Conservation (phyloP, 2,888 invertebrate genomes). For the Netelia fuscicornis region DNA sequence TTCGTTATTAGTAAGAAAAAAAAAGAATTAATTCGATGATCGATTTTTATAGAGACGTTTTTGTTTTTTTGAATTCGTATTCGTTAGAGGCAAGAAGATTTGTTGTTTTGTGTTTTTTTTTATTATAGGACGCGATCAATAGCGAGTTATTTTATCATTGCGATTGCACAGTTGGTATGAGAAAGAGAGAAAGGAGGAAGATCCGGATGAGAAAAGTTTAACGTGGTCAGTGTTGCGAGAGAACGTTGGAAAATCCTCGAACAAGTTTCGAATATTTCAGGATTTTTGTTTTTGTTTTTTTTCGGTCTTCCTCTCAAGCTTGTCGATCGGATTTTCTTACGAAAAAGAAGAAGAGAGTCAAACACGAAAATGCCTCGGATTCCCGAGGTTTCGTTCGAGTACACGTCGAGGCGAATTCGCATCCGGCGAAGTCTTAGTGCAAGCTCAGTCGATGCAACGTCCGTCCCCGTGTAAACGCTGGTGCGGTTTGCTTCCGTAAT, state of each 20-base stretch:
- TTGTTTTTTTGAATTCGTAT: slow-evolving; percentile 4
- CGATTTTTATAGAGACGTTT: background rate
- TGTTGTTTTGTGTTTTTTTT: background rate
- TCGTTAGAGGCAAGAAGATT: slow-evolving; percentile 16
- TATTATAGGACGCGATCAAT: background rate
- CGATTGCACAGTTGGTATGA: slow-evolving; percentile 43
- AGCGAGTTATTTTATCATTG: slow-evolving; percentile 46
- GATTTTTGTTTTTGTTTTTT: slow-evolving; percentile 20
- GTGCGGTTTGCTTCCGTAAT: slow-evolving; percentile 32
- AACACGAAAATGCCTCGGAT: slow-evolving; percentile 50
- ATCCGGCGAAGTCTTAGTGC: slow-evolving; percentile 31
- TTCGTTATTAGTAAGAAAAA: no score
- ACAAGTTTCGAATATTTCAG: slow-evolving; percentile 46
- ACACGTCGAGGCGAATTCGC: slow-evolving; percentile 43
- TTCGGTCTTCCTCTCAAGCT: background rate
- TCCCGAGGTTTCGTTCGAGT: slow-evolving; percentile 45
- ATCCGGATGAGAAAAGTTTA: slow-evolving; percentile 20
- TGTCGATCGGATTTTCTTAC: slow-evolving; percentile 23
- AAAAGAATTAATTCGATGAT: no score
- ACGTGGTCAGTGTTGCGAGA: slow-evolving; percentile 32
- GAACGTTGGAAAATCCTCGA: slow-evolving; percentile 41
- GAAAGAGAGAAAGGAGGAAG: slow-evolving; percentile 14
- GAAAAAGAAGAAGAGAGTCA: background rate
- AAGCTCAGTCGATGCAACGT: slow-evolving; percentile 39
- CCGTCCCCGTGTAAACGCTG: slow-evolving; percentile 2